Evolutionary conservation across 2,113 vertebrate genomes (phyloP).

Genomic region (Oryzias curvinotus): DNA sequence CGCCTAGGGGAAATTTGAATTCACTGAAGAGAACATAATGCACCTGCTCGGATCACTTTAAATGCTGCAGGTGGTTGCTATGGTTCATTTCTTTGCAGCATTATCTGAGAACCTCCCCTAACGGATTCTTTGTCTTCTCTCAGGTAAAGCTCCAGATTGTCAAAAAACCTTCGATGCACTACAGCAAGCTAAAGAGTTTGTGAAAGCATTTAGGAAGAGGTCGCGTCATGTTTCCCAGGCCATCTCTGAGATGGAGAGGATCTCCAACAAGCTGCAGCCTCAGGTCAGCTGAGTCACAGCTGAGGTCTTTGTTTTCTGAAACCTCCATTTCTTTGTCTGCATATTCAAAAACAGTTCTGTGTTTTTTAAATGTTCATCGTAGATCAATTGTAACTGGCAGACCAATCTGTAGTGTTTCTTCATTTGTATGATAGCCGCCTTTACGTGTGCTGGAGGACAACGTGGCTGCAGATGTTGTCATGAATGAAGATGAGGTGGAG

Average conservation of each 20-base stretch:
- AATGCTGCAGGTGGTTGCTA: background rate
- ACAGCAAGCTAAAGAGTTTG: constrained; percentile 76
- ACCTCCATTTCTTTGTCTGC: background rate
- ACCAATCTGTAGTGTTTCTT: background rate
- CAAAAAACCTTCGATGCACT: constrained; percentile 57
- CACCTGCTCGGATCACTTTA: background rate
- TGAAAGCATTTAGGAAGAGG: constrained; percentile 78
- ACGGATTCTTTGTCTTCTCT: constrained; percentile 1
- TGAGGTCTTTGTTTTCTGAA: background rate
- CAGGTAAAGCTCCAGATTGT: constrained; percentile 70
- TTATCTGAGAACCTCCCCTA: background rate
- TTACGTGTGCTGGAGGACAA: constrained; percentile 10
- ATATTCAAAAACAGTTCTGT: background rate
- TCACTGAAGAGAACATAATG: too few relatives aligned
- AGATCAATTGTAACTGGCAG: background rate
- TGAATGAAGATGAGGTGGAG: constrained; percentile 55
- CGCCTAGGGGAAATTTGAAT: too few relatives aligned
- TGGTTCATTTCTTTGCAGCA: too few relatives aligned
- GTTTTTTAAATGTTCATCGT: background rate
- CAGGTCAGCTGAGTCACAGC: constrained; percentile 72
- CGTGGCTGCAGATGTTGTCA: constrained; percentile 66
- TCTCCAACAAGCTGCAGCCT: constrained; percentile 48
- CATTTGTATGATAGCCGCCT: background rate
- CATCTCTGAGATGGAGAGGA: constrained; percentile 70
- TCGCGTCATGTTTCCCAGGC: constrained; percentile 75